Percentiles rank a stretch among this genome's conserved stretches.
Evolutionary conservation across 1,140 invertebrate genomes (phyloP).

Genomic region (Apis florea): DNA sequence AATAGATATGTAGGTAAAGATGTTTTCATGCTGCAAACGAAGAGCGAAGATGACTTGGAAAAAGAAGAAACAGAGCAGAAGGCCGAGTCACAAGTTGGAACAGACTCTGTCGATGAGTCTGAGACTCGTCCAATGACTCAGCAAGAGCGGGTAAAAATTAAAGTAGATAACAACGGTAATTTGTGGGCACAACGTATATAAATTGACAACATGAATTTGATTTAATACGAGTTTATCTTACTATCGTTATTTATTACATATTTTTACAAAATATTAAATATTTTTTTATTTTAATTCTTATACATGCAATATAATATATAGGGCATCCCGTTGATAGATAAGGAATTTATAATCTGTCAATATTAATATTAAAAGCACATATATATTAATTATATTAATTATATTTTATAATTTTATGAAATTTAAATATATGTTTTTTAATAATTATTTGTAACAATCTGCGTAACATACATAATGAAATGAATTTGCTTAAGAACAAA

Average conservation of each 20-base stretch:
- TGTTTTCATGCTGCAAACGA: conserved; percentile 80
- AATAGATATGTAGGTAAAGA: conserved; percentile 79
- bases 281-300: background rate
- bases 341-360: background rate
- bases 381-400: background rate
- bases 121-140: conserved; percentile 72
- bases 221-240: conserved; percentile 36
- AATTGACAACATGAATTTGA: conserved; percentile 47
- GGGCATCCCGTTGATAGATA: background rate
- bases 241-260: conserved; percentile 35
- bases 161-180: conserved; percentile 62
- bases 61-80: conserved; percentile 66
- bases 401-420: background rate
- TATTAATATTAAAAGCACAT: background rate
- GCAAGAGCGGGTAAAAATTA: conserved; percentile 78
- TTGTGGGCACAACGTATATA: conserved; percentile 65
- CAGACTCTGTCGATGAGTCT: conserved; percentile 70
- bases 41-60: conserved; percentile 71
- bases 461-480: conserved; percentile 1
- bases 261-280: conserved; percentile 1
- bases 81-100: conserved; percentile 66
- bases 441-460: conserved; percentile 18
- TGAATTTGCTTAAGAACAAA: conserved; percentile 55
- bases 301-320: background rate
- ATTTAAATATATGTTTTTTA: conserved; percentile 3